Base-by-base conservation (phyloP, 1,140 invertebrate genomes). In the Stegodyphus dumicola region DNA sequence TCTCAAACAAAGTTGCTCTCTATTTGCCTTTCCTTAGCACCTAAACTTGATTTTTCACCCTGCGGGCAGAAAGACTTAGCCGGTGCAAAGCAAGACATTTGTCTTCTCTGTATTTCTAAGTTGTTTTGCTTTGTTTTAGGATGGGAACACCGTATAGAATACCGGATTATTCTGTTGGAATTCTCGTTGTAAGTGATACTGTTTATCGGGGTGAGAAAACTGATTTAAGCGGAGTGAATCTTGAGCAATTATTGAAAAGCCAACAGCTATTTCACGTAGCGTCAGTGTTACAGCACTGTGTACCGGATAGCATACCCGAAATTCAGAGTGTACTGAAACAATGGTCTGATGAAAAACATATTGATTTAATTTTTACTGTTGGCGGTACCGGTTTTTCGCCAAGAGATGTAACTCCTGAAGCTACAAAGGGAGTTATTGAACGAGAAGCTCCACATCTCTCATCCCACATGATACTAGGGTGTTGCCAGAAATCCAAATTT, bases 381-480 rank as follows among this genome's bases (percentile, higher is more conserved):
- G 98, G 98, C 48, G 98, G 98, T 51, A 99, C 98, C 17, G 98
- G 98, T 2, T 95, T 99, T 90, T 92, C 95, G 17, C 90, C 91
- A 6, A 91, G 96, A 79, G 98, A 99, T 93, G 95, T 99, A 0
- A 99, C 98, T 17, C 98, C 98, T 3, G 98, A 99, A 92, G 83
- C 67, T 18, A 85, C 83, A 3, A 77, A 65, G 73, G 60, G n/a
- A 10, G 67, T 98, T 18, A 93, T 99, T 65, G 92, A 97, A 48
- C 95, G 93, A 90, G 94, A 97, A 90, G 94, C 94, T n/a, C 93
- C 94, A 9, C 94, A 94, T 56, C 91, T 96, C 79, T 89, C 92
- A 13, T 87, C 93, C 13, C 93, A 94, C 0, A 95, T 99, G 92
- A 90, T 96, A 10, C 90, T 93, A 18, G 92, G 92, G 52, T 96